Base-by-base conservation (phyloP, 2,113 vertebrate genomes). In the Orthonyx spaldingii region DNA sequence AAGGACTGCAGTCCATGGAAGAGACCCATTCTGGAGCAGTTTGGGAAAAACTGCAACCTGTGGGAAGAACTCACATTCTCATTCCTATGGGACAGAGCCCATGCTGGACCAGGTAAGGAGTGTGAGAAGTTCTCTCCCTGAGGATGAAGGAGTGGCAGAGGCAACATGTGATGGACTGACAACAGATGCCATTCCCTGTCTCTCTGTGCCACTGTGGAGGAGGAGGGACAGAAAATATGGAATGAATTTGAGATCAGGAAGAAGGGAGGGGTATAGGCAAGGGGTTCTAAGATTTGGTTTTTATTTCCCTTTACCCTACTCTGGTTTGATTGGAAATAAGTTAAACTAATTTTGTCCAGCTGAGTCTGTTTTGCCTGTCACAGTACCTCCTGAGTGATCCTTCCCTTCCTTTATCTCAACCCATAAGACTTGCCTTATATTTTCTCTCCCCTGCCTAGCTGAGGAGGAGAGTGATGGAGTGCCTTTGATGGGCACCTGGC, bases 131-230 rank as follows among this genome's bases (percentile, higher is more conserved):
- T n/a, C 27, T 37, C 16, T 19, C 39, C 16, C 16, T 49, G 16
- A 63, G 37, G 9, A 63, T 13, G 19, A 68, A 39, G 28, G 6
- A 56, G 17, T 0, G 0, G 17, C 28, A 69, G 18, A 50, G 5
- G 16, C 9, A 60, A 14, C 0, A 0, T 39, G 32, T 22, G 24
- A 28, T 56, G 15, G 17, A 23, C 18, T 69, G 55, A 57, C 15
- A 8, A 35, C 10, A 63, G 14, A 11, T 5, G 4, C 6, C 18
- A 26, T 33, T 70, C 30, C 5, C 30, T 37, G 12, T 41, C 16
- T 5, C 4, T 20, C 21, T 49, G 13, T 11, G 9, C 18, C n/a
- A 5, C 0, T 3, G 8, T 28, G 13, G 13, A 42, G 33, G 18
- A 68, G 37, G 11, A 53, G 10, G 11, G 13, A 52, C 37, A 85